phyloP scores from a whole-genome alignment of 23 tunicate species.

The Clavelina lepadiformis region DNA sequence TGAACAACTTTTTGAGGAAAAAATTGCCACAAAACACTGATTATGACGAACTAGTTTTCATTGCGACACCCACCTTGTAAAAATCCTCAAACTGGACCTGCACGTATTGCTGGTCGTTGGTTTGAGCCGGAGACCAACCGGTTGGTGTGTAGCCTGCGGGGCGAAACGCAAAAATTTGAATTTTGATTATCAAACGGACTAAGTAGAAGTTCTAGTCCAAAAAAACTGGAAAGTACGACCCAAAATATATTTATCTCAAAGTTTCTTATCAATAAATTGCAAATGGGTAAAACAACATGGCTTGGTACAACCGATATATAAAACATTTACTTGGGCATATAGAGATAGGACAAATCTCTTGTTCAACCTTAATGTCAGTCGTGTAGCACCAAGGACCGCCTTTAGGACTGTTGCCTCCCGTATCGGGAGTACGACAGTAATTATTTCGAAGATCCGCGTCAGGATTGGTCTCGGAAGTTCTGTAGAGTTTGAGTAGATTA shows the following conservation, averaged over 20 bases:
- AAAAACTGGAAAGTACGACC: too few species aligned
- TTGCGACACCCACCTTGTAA: constrained; percentile 49
- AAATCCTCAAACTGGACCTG: constrained; percentile 82
- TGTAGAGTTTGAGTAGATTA: constrained; percentile 3
- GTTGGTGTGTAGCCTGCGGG: constrained; percentile 52
- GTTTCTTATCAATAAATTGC: too few species aligned
- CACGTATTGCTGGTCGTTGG: constrained; percentile 42
- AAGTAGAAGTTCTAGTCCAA: too few species aligned
- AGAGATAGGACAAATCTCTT: constrained; percentile 64
- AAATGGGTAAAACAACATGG: too few species aligned
- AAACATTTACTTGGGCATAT: constrained; percentile 83
- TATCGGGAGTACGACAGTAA: constrained; percentile 79
- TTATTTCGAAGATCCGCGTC: constrained; percentile 64
- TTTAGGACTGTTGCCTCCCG: too few species aligned
- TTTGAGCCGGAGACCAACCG: constrained; percentile 66
- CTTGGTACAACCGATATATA: too few species aligned
- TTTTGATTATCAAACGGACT: too few species aligned
- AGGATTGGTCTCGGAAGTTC: constrained; percentile 66
- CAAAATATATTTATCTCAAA: too few species aligned
- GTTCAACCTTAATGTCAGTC: constrained; percentile 43
- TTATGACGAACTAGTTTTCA: neutral
- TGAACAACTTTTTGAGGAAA: neutral
- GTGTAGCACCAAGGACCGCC: constrained; percentile 92
- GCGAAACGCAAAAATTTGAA: neutral
- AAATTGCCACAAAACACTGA: neutral